Evolutionary conservation across 2,888 invertebrate species (phyloP).

Genomic region (Stratiomys singularior): DNA sequence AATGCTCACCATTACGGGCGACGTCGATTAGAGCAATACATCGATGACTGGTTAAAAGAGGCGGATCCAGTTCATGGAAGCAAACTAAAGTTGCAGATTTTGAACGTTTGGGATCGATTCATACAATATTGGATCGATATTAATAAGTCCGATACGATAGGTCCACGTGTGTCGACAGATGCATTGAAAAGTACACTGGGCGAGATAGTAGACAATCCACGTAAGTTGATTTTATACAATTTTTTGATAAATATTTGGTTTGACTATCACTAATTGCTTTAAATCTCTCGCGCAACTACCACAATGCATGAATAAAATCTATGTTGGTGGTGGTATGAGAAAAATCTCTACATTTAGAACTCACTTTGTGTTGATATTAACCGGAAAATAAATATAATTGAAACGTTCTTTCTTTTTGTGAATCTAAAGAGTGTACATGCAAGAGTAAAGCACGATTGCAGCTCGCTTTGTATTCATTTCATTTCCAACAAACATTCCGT

Average conservation of each 20-base stretch:
- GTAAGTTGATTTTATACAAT: conserved; percentile 64
- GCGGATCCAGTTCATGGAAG: conserved; percentile 83
- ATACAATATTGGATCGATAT: conserved; percentile 93
- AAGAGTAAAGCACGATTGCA: too few relatives aligned
- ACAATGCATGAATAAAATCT: not conserved
- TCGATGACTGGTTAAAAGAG: conserved; percentile 81
- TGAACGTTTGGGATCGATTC: conserved; percentile 92
- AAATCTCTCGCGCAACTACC: conserved; percentile 13
- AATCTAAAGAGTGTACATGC: too few relatives aligned
- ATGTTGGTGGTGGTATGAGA: too few relatives aligned
- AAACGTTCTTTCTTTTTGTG: too few relatives aligned
- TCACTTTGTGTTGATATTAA: too few relatives aligned
- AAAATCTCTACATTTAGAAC: too few relatives aligned
- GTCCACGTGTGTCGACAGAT: conserved; percentile 78
- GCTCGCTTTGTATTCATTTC: too few relatives aligned
- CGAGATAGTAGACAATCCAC: conserved; percentile 79
- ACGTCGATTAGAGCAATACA: conserved; percentile 88
- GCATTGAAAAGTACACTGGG: conserved; percentile 78
- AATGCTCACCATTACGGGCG: conserved; percentile 94
- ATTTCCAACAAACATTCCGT: too few relatives aligned
- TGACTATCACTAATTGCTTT: conserved; percentile 36
- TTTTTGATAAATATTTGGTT: not conserved
- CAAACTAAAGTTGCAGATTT: conserved; percentile 85
- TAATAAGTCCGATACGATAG: conserved; percentile 68
- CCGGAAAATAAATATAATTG: too few relatives aligned